Evolutionary conservation across 2,113 vertebrate genomes (phyloP).

Genomic region (Crotalus tigris): DNA sequence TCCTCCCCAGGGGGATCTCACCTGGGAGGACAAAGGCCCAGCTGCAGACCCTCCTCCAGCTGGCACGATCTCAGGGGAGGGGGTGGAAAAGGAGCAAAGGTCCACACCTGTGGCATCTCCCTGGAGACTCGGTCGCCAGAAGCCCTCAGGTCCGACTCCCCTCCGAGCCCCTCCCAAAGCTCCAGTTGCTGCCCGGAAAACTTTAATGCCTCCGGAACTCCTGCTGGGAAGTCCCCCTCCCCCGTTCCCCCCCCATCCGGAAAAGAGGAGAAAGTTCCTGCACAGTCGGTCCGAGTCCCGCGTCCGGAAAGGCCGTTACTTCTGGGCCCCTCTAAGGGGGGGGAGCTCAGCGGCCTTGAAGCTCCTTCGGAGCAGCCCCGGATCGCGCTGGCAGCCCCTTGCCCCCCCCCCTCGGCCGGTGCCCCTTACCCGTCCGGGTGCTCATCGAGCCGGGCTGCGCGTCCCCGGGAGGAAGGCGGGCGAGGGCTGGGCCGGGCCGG

Average conservation of each 20-base stretch:
- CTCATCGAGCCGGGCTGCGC: not conserved
- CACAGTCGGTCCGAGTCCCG: not conserved
- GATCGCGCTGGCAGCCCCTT: not conserved
- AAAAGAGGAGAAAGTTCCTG: not conserved
- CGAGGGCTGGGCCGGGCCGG: not conserved
- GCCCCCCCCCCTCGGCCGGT: no score
- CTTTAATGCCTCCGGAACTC: not conserved
- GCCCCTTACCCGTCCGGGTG: slow-evolving; percentile 2
- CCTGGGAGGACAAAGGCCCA: not conserved
- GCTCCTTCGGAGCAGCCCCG: not conserved
- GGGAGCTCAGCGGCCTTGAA: not conserved
- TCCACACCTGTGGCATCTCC: not conserved
- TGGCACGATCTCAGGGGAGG: not conserved
- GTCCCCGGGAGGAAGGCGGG: not conserved
- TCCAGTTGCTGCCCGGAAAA: not conserved
- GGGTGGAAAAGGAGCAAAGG: not conserved
- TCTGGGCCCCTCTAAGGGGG: not conserved
- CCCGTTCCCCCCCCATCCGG: not conserved
- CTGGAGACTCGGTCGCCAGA: not conserved
- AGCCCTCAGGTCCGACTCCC: not conserved
- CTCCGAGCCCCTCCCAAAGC: not conserved
- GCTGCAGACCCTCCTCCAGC: not conserved
- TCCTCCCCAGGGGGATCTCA: not conserved
- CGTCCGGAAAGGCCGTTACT: not conserved
- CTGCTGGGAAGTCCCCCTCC: not conserved